A percentile compares a stretch with the other conserved stretches of the same genome.
Evolutionary conservation across 1,140 invertebrate species (phyloP).

Genomic region (Trichonephila clavipes): DNA sequence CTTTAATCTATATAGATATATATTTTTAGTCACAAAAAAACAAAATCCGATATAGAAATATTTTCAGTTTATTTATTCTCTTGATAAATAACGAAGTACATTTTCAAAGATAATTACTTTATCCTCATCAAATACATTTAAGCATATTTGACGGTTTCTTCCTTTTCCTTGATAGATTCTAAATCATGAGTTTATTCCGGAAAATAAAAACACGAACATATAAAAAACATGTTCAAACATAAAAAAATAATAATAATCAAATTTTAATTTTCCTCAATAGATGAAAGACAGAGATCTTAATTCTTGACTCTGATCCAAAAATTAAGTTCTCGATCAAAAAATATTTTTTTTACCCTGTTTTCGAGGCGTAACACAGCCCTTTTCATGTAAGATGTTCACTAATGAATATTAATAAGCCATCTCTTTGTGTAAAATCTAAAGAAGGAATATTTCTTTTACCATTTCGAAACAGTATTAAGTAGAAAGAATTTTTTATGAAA

Average conservation of each 20-base stretch:
- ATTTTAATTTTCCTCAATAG: not conserved
- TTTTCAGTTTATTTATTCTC: too few species aligned
- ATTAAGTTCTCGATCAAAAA: not conserved
- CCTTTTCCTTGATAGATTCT: not conserved
- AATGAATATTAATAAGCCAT: conserved; percentile 33
- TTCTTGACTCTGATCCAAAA: not conserved
- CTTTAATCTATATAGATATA: too few species aligned
- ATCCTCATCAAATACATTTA: too few species aligned
- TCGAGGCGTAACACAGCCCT: not conserved
- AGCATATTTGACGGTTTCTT: too few species aligned
- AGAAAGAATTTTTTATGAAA: not conserved
- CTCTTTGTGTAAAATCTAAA: not conserved
- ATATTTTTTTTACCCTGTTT: not conserved
- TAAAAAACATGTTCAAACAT: not conserved
- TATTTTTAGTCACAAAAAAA: too few species aligned
- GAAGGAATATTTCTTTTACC: not conserved
- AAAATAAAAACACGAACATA: not conserved
- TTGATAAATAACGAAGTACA: too few species aligned
- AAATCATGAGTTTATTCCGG: not conserved
- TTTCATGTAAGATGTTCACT: not conserved
- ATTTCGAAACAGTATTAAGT: not conserved
- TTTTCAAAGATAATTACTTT: too few species aligned
- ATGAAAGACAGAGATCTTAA: not conserved
- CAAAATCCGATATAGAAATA: too few species aligned
- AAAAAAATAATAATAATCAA: not conserved